These are phyloP conservation scores for Ursus arctos DNA, from an alignment of 2,113 vertebrate genomes.

Conservation along the genomic window DNA sequence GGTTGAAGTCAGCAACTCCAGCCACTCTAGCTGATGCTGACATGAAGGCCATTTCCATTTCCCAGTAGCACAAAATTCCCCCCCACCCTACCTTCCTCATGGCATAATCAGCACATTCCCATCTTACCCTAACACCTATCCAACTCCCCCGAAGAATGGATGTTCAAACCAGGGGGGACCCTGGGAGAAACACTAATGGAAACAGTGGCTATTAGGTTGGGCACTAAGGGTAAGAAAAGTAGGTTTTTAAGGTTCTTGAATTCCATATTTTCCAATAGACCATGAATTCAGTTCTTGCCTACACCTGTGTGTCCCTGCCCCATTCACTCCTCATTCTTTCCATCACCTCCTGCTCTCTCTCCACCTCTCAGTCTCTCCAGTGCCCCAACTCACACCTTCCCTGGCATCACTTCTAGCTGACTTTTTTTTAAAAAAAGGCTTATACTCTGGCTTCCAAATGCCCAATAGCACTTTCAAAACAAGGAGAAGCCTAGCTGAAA, in stretches of 20 bases:
- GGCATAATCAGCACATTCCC: not conserved
- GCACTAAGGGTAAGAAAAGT: not conserved
- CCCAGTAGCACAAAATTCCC: not conserved
- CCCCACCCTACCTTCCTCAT: not conserved
- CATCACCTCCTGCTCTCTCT: not conserved
- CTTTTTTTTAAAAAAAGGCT: not conserved
- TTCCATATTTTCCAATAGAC: not conserved
- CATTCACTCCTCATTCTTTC: not conserved
- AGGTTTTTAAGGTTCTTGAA: not conserved
- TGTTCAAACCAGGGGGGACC: not conserved
- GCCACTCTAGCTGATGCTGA: not conserved
- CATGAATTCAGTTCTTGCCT: not conserved
- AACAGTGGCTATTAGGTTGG: not conserved
- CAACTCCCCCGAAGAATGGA: not conserved
- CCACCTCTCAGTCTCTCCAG: not conserved
- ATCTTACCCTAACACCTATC: not conserved
- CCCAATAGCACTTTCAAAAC: not conserved
- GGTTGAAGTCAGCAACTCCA: not conserved
- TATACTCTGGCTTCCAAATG: not conserved
- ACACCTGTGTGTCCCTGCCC: not conserved
- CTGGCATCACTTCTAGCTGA: not conserved
- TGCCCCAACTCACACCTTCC: not conserved
- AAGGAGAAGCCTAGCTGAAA: constrained; percentile 14
- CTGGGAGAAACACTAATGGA: not conserved
- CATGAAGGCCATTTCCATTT: not conserved